These are phyloP conservation scores for Bombus impatiens DNA, from an alignment of 1,140 invertebrate species.

Conservation along the genomic window DNA sequence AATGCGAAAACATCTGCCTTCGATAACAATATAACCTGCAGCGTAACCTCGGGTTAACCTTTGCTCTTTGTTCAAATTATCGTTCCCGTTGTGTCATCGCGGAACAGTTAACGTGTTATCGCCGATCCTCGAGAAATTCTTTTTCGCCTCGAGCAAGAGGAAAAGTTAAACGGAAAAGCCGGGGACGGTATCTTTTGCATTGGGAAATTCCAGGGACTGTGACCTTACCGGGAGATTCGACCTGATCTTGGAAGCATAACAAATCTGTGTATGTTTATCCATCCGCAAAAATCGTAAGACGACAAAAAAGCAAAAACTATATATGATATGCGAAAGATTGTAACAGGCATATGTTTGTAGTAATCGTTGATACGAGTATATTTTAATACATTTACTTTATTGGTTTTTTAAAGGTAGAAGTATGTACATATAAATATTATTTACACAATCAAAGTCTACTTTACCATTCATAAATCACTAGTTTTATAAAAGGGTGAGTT, in stretches of 20 bases:
- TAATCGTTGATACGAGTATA: too few species aligned
- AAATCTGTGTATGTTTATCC: too few species aligned
- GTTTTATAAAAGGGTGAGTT: fast-evolving
- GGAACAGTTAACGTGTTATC: too few species aligned
- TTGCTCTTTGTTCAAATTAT: neutral
- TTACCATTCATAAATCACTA: fast-evolving
- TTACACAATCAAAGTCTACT: fast-evolving
- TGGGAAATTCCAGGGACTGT: too few species aligned
- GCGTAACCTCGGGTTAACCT: neutral
- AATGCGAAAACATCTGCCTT: neutral
- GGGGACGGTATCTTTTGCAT: too few species aligned
- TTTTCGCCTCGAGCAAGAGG: neutral
- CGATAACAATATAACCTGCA: neutral
- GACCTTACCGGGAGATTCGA: too few species aligned
- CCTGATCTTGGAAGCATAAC: too few species aligned
- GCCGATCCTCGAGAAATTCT: neutral
- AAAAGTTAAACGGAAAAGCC: neutral
- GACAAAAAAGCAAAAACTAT: too few species aligned
- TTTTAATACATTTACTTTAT: too few species aligned
- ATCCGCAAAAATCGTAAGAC: too few species aligned
- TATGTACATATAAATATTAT: fast-evolving
- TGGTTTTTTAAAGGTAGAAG: fast-evolving
- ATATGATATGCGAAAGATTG: too few species aligned
- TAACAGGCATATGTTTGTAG: too few species aligned
- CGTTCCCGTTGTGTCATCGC: neutral